phyloP scores from a whole-genome alignment of 2,113 vertebrate genomes.

The Mustela nigripes region DNA sequence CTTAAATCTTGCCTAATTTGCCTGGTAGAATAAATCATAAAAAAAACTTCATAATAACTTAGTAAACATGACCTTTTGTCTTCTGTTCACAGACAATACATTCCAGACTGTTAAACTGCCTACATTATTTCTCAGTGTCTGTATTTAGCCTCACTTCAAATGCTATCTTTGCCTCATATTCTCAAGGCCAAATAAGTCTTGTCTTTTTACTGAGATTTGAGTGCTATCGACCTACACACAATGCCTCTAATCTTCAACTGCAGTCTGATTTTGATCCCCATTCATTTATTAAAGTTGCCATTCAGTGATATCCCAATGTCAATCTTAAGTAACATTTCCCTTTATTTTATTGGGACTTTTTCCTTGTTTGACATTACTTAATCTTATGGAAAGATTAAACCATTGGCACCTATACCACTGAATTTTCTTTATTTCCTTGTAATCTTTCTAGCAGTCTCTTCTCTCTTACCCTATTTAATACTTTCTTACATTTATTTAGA shows the following conservation, averaged over 20 bases:
- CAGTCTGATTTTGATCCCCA: neutral
- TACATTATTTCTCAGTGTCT: neutral
- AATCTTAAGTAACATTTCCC: neutral
- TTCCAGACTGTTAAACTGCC: neutral
- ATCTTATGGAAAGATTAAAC: neutral
- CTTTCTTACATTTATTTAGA: neutral
- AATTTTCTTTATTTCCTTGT: neutral
- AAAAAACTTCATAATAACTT: neutral
- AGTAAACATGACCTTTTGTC: neutral
- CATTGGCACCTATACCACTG: neutral
- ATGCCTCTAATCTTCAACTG: neutral
- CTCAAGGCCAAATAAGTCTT: neutral
- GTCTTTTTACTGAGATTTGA: neutral
- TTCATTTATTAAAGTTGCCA: neutral
- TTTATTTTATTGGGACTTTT: neutral
- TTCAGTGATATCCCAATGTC: neutral
- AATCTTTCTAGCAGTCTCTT: neutral
- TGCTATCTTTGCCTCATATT: neutral
- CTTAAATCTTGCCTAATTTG: neutral
- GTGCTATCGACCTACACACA: neutral
- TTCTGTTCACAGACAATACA: neutral
- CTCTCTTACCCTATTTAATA: neutral
- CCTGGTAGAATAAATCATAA: neutral
- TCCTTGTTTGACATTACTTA: neutral
- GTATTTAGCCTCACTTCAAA: neutral